A percentile compares a stretch with the other conserved stretches of the same genome.
Conservation (phyloP, 1,140 invertebrate genomes). For the Drosophila insularis region DNA sequence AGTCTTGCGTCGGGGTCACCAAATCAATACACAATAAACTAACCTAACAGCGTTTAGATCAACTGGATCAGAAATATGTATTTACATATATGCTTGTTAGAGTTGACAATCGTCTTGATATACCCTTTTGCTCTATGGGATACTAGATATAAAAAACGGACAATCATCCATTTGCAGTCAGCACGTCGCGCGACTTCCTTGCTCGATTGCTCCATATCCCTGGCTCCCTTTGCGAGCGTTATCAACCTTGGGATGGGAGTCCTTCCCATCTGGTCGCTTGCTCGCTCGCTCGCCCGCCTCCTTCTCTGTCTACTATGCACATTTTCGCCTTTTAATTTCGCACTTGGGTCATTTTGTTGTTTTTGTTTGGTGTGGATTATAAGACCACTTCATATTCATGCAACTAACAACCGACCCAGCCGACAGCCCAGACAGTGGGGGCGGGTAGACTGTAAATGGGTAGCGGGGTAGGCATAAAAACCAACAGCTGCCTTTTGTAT, state of each 20-base stretch:
- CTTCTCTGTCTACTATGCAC: conserved; percentile 41
- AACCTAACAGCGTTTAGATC: no score
- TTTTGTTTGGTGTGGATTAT: conserved; percentile 81
- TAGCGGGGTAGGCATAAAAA: conserved; percentile 54
- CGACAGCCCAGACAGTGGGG: conserved; percentile 35
- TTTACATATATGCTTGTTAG: background rate
- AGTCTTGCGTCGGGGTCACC: no score
- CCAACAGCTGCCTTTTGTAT: conserved; percentile 77
- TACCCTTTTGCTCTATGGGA: background rate
- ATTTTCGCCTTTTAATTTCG: conserved; percentile 80
- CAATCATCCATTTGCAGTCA: conserved; percentile 60
- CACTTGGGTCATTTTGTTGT: conserved; percentile 80
- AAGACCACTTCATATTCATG: conserved; percentile 80
- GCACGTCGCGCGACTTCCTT: conserved; percentile 47
- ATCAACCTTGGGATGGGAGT: background rate
- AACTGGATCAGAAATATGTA: background rate
- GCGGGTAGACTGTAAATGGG: background rate
- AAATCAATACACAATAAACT: no score
- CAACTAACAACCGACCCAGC: conserved; percentile 69
- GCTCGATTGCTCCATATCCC: background rate
- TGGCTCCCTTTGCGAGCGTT: background rate
- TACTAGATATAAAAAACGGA: conserved; percentile 26
- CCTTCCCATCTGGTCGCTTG: background rate
- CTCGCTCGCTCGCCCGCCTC: background rate
- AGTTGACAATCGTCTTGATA: background rate